Conservation (phyloP, 2,797 vertebrate genomes). For the Merluccius polli region DNA sequence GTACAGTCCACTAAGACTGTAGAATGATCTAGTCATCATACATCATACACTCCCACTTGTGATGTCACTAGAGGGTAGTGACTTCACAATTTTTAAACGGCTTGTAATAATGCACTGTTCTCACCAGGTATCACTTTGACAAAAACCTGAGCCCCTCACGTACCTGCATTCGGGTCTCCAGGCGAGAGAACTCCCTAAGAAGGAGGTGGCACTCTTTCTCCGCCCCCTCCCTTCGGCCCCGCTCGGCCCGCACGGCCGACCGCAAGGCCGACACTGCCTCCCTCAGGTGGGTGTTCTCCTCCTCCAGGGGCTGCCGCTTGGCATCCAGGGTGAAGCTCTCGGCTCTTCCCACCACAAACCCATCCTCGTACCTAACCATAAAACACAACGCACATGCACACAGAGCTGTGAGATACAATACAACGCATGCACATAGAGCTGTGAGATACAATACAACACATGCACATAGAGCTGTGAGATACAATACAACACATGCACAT, state of each 20-base stretch:
- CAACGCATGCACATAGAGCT: background rate
- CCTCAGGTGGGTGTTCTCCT: constrained; percentile 88
- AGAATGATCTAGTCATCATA: too few relatives aligned
- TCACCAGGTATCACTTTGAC: too few relatives aligned
- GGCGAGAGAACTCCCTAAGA: constrained; percentile 84
- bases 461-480: too few relatives aligned
- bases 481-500: too few relatives aligned
- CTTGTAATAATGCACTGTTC: too few relatives aligned
- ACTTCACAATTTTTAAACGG: too few relatives aligned
- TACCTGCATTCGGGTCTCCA: constrained; percentile 78
- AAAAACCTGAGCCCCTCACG: too few relatives aligned
- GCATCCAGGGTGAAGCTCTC: constrained; percentile 76
- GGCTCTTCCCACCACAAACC: constrained; percentile 74
- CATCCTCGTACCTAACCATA: constrained; percentile 81
- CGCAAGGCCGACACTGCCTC: constrained; percentile 84
- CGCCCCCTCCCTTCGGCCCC: constrained; percentile 83
- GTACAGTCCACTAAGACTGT: too few relatives aligned
- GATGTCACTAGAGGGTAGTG: too few relatives aligned
- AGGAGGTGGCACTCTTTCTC: constrained; percentile 86
- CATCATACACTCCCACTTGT: too few relatives aligned
- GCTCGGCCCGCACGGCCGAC: constrained; percentile 83
- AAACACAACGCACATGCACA: background rate
- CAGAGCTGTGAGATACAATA: too few relatives aligned
- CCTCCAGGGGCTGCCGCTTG: constrained; percentile 81
- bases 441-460: background rate